Evolutionary conservation across 1,140 invertebrate genomes (phyloP).

Genomic region (Rhopalosiphum maidis): DNA sequence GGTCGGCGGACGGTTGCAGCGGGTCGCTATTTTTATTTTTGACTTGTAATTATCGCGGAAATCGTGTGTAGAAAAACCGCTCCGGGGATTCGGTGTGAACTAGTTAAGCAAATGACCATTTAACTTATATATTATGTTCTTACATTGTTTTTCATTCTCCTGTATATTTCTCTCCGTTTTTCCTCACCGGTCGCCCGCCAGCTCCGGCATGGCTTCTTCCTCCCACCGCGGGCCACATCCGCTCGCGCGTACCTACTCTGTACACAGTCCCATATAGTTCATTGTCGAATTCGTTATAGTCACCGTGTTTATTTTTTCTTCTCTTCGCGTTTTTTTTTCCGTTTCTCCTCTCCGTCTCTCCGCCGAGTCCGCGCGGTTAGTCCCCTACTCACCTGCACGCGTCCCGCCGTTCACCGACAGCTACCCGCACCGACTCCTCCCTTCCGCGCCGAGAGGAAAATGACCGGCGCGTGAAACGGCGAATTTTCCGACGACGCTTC

Average conservation of each 20-base stretch:
- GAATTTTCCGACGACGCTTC: background rate
- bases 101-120: constrained; percentile 51
- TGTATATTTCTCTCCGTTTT: background rate
- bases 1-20: background rate
- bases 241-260: no score
- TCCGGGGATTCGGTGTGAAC: constrained; percentile 30
- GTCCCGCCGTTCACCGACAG: background rate
- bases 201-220: background rate
- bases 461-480: constrained; percentile 22
- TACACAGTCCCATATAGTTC: constrained; percentile 23
- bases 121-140: constrained; percentile 34
- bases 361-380: no score
- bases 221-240: background rate
- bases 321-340: background rate
- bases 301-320: background rate
- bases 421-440: background rate
- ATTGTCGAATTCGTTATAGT: constrained; percentile 48
- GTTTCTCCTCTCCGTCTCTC: background rate
- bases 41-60: constrained; percentile 27
- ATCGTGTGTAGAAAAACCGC: constrained; percentile 32
- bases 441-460: background rate
- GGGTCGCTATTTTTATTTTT: background rate
- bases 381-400: no score
- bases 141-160: constrained; percentile 1
- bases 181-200: background rate